Evolutionary conservation across 2,797 vertebrate species (phyloP), one percentile per base, ranked within the genome.

Genomic region (Mormyrus proboscirostris): DNA sequence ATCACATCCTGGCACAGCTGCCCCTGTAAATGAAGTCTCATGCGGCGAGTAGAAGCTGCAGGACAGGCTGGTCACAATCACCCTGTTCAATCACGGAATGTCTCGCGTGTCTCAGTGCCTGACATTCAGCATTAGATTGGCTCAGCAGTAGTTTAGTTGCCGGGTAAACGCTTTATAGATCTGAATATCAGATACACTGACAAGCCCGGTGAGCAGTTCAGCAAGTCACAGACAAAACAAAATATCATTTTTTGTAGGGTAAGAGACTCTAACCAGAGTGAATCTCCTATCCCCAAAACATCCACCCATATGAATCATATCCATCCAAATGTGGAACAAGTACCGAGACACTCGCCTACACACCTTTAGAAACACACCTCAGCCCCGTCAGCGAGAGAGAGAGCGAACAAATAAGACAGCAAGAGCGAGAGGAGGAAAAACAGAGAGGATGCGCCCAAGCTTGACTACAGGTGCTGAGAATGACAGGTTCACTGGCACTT

Each of bases 381-480:
- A 38, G 51, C 38, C n/a, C 33, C 38, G 16, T 88, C 89, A 92
- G 59, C 57, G 12, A 90, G 59, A 62, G 12, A 90, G 91, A 73
- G 47, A 90, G 89, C 88, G 90, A 87, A 73, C 55, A n/a, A 9
- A 50, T 1, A 76, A 41, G 5, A 6, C 1, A 41, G 33, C 14
- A 0, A 19, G 88, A 76, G 87, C 62, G 29, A 88, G 57, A 51
- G 57, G 85, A 87, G 85, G 65, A 19, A 0, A 88, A 69, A 51
- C 83, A 57, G 55, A 25, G 88, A 16, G 53, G 41, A 12, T 25
- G 76, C 55, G 87, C 83, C 87, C 25, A 38, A 62, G 86, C 76
- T 50, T 22, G 7, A 41, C 29, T 14, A n/a, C 88, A 89, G 88
- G 88, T 85, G 82, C 44, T 51, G 25, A 19, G 49, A 89, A 10